Evolutionary conservation across 1,140 invertebrate species (phyloP), one percentile per base, ranked within the genome.

Genomic region (Euschistus heros): DNA sequence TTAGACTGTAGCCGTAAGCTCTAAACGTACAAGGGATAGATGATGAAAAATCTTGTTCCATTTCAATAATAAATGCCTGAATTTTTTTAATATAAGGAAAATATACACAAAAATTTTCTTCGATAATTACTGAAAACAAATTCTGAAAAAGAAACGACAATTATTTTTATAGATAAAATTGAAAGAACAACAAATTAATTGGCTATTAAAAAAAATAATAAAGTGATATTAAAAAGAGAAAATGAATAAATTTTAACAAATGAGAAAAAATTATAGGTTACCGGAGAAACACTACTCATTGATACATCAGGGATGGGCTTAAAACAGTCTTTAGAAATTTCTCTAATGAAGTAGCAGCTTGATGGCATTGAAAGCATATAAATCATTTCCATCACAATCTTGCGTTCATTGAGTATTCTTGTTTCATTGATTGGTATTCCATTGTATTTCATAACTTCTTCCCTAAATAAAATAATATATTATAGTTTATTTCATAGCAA

Each of bases 51-150:
- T 57, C 22, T 10, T 15, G 15, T 57, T 57, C 24, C 18, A 57
- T 57, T 57, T 57, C 24, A 24, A 3, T 2, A 5, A 22, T 24
- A 57, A 57, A 57, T 57, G 2, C 8, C 15, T 57, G 54, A 26
- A 57, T 20, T 26, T 26, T 57, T 26, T 24, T 57, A 17, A 57
- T 6, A 57, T 57, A 15, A 24, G 18, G 54, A 24, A 57, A 18
- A 57, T 57, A 26, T 57, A 24, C 5, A 26, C 54, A 57, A 57
- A 57, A 2, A 57, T 57, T 57, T 26, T 57, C 24, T 57, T 57
- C 54, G 26, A 57, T 27, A 10, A 57, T 17, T 24, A 57, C 26
- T 10, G 54, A 24, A 57, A 57, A 57, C 54, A 57, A 24, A 22
- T 24, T 57, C 54, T 57, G 24, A 8, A 57, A 57, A 18, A 22